These are phyloP conservation scores for Drosophila leonis DNA, from an alignment of 2,888 invertebrate species.

Conservation along the genomic window DNA sequence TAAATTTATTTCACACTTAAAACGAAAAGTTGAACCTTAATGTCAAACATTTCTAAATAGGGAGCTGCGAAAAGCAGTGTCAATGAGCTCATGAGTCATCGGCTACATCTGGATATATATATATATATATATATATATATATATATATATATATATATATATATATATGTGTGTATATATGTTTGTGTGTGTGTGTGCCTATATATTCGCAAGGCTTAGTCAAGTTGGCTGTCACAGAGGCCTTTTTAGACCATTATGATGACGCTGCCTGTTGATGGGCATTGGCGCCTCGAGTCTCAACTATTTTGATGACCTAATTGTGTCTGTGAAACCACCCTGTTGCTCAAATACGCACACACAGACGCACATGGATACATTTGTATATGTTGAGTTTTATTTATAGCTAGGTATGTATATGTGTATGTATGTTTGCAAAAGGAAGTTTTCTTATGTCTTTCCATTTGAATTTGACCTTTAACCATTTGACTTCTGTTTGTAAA, in stretches of 20 bases:
- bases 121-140: background rate
- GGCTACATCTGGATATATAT: conserved; percentile 6
- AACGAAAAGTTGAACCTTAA: conserved; percentile 8
- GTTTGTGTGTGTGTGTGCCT: background rate
- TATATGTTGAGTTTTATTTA: conserved; percentile 1
- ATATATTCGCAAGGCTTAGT: conserved; percentile 2
- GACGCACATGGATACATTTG: background rate
- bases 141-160: background rate
- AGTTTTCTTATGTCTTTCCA: conserved; percentile 1
- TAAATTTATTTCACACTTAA: conserved; percentile 2
- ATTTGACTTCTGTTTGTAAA: conserved; percentile 12
- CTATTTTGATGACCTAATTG: conserved; percentile 57
- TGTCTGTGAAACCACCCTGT: conserved; percentile 45
- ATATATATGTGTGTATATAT: background rate
- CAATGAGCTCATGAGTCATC: conserved; percentile 41
- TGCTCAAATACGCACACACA: conserved; percentile 19
- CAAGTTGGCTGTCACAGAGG: conserved; percentile 22
- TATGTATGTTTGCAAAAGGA: background rate
- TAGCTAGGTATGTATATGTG: background rate
- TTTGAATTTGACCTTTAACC: conserved; percentile 21
- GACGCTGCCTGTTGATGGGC: conserved; percentile 49
- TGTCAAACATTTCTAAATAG: conserved; percentile 9
- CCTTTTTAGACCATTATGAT: conserved; percentile 22
- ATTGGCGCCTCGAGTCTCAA: conserved; percentile 53
- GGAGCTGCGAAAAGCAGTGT: conserved; percentile 19